phyloP scores from a whole-genome alignment of 2,888 invertebrate genomes.

The Fragum whitleyi region DNA sequence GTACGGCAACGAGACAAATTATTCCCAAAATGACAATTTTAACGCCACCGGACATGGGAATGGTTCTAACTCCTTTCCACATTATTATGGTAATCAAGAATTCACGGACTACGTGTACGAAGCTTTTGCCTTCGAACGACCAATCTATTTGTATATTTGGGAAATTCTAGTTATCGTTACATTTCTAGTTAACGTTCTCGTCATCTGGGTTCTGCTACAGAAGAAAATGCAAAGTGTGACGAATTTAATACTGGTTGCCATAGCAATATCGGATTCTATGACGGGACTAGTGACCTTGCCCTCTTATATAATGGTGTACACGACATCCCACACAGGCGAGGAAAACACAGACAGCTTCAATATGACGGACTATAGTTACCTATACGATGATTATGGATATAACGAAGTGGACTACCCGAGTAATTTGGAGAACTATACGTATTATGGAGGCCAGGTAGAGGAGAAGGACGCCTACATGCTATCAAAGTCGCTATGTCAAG shows the following conservation, averaged over 20 bases:
- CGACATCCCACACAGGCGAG: background rate
- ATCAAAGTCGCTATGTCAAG: constrained; percentile 23
- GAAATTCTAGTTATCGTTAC: constrained; percentile 42
- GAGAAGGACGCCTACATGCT: constrained; percentile 18
- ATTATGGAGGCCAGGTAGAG: background rate
- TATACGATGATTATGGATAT: background rate
- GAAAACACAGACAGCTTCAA: background rate
- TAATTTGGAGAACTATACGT: background rate
- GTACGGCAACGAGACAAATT: too few species aligned
- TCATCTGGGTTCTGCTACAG: constrained; percentile 41
- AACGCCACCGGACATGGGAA: background rate
- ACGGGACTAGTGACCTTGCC: constrained; percentile 60
- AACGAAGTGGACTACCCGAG: background rate
- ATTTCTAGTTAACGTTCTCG: constrained; percentile 40
- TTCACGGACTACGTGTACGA: constrained; percentile 4
- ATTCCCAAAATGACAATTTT: too few species aligned
- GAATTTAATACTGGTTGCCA: constrained; percentile 46
- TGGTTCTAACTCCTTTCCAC: background rate
- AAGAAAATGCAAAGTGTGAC: constrained; percentile 49
- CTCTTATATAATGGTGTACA: constrained; percentile 37
- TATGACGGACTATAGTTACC: background rate
- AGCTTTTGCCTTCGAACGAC: constrained; percentile 43
- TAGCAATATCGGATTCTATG: constrained; percentile 56
- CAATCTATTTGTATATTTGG: constrained; percentile 51
- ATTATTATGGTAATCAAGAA: background rate